Percentiles rank a stretch among this genome's conserved stretches.
Evolutionary conservation across 2,113 vertebrate species (phyloP).

Genomic region (Hystrix cristata): DNA sequence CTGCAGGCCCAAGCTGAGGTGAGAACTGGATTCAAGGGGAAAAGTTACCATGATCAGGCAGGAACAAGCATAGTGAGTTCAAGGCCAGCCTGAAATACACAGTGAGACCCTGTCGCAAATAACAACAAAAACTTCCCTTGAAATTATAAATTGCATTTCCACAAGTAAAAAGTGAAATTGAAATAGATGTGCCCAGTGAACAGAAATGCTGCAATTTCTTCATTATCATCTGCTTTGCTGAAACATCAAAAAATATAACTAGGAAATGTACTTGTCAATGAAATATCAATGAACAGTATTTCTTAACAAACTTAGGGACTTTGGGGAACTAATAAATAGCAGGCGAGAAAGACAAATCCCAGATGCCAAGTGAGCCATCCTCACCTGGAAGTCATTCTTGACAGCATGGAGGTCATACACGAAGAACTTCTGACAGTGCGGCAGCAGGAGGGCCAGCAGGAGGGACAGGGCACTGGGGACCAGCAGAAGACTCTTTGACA

Average conservation of each 20-base stretch:
- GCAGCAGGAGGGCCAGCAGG: constrained; percentile 88
- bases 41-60: background rate
- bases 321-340: background rate
- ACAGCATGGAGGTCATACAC: constrained; percentile 89
- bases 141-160: background rate
- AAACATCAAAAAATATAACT: constrained; percentile 44
- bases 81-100: no score
- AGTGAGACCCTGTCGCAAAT: no score
- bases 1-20: background rate
- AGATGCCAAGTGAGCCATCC: constrained; percentile 41
- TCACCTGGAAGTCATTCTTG: constrained; percentile 91
- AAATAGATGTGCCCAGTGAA: background rate
- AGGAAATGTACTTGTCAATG: background rate
- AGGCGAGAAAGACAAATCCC: background rate
- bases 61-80: no score
- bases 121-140: background rate
- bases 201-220: background rate
- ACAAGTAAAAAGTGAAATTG: constrained; percentile 23
- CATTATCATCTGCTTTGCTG: background rate
- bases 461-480: constrained; percentile 89
- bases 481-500: constrained; percentile 91
- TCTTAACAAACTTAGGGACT: background rate
- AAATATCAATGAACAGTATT: background rate
- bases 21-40: background rate
- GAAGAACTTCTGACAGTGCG: constrained; percentile 91